Percentiles rank a stretch among this genome's conserved stretches.
Conservation (phyloP, 2,113 vertebrate species). For the Hippotragus niger region DNA sequence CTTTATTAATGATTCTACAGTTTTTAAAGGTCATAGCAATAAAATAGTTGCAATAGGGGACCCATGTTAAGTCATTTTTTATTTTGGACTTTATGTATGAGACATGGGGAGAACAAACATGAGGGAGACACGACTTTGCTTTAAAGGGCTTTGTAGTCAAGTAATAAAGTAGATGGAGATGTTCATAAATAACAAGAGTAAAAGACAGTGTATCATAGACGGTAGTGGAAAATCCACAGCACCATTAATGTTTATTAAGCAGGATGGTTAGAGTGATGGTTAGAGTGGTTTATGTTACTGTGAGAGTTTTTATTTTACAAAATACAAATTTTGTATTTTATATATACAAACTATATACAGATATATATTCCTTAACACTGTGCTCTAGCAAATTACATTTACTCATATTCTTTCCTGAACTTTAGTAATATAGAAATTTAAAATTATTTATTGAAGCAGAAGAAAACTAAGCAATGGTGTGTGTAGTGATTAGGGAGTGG, state of each 20-base stretch:
- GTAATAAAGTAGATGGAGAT: neutral
- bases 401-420: neutral
- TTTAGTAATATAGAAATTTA: neutral
- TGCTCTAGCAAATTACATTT: neutral
- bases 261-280: neutral
- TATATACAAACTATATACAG: neutral
- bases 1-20: neutral
- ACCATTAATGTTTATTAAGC: neutral
- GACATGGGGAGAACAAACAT: neutral
- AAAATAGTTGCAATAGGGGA: neutral
- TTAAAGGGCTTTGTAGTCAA: neutral
- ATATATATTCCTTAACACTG: neutral
- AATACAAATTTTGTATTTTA: neutral
- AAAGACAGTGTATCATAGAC: neutral
- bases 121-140: neutral
- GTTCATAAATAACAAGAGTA: neutral
- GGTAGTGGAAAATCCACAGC: neutral
- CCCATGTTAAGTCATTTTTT: neutral
- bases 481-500: neutral
- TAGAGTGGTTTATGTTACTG: neutral
- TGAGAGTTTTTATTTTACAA: neutral
- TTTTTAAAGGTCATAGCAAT: neutral
- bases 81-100: neutral
- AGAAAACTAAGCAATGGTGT: neutral
- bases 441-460: slow-evolving; percentile 12